phyloP scores from a whole-genome alignment of 2,888 invertebrate genomes.

The Drosophila phalerata region DNA sequence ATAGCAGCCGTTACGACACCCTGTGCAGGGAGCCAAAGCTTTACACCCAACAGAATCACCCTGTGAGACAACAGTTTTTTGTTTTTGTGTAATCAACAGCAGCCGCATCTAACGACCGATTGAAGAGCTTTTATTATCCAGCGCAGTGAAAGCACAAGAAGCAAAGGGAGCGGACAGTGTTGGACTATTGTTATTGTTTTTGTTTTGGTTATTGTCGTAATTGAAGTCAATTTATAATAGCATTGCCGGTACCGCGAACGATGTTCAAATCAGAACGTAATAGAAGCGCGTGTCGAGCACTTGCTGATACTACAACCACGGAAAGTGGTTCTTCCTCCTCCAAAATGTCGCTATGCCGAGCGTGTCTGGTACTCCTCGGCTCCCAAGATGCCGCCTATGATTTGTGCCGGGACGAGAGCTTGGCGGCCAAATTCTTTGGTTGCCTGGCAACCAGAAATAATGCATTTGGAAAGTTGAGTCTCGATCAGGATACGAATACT shows the following conservation, averaged over 20 bases:
- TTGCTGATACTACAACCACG: slow-evolving; percentile 33
- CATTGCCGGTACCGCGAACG: slow-evolving; percentile 23
- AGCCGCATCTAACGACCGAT: slow-evolving; percentile 40
- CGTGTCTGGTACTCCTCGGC: slow-evolving; percentile 63
- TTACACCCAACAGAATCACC: slow-evolving; percentile 15
- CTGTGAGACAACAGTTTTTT: slow-evolving; percentile 46
- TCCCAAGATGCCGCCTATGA: slow-evolving; percentile 51
- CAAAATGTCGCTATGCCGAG: slow-evolving; percentile 63
- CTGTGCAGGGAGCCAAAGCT: slow-evolving; percentile 25
- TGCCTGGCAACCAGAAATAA: slow-evolving; percentile 45
- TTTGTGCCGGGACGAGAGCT: slow-evolving; percentile 55
- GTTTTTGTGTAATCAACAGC: slow-evolving; percentile 9
- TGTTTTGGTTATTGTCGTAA: slow-evolving; percentile 57
- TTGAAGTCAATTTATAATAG: slow-evolving; percentile 61
- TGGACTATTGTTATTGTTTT: slow-evolving; percentile 25
- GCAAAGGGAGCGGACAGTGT: slow-evolving; percentile 22
- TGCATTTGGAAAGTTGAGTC: not conserved
- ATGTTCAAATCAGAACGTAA: slow-evolving; percentile 60
- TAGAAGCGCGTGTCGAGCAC: slow-evolving; percentile 41
- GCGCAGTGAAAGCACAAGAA: slow-evolving; percentile 45
- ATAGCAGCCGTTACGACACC: slow-evolving; percentile 5
- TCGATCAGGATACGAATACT: slow-evolving; percentile 40
- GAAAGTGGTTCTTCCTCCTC: not conserved
- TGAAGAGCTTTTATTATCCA: slow-evolving; percentile 67
- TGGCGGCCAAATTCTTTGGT: slow-evolving; percentile 66